phyloP scores from a whole-genome alignment of 2,113 vertebrate species.

The Azemiops feae region DNA sequence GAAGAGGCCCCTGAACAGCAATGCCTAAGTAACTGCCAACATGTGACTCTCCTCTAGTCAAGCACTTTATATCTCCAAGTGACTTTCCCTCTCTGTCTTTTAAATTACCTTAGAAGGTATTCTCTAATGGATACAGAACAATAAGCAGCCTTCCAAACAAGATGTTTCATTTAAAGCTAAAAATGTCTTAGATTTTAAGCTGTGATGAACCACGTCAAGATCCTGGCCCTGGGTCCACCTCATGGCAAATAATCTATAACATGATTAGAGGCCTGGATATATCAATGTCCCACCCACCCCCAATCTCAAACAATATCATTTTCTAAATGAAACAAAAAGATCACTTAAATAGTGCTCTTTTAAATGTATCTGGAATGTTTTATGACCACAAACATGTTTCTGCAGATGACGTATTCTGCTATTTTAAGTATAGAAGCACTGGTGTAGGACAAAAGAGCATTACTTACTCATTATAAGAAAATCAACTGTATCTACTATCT shows the following conservation, averaged over 20 bases:
- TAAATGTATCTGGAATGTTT: constrained; percentile 49
- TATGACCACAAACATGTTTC: constrained; percentile 41
- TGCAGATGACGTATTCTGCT: constrained; percentile 53
- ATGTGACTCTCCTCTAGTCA: constrained; percentile 61
- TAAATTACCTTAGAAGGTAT: constrained; percentile 58
- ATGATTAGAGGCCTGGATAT: constrained; percentile 60
- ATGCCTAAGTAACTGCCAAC: constrained; percentile 61
- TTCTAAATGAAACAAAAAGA: constrained; percentile 60
- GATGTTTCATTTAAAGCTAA: constrained; percentile 67
- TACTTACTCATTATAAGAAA: constrained; percentile 15
- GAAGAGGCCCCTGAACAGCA: constrained; percentile 55
- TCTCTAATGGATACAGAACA: constrained; percentile 69
- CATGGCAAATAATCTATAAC: constrained; percentile 68
- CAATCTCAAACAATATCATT: constrained; percentile 56
- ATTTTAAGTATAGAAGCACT: constrained; percentile 2
- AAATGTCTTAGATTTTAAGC: constrained; percentile 67
- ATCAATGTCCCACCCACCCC: constrained; percentile 43
- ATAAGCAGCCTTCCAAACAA: constrained; percentile 64
- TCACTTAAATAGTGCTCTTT: constrained; percentile 56
- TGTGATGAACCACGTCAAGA: constrained; percentile 66
- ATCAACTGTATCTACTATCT: not conserved
- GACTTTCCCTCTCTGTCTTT: constrained; percentile 55
- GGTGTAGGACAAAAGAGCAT: not conserved
- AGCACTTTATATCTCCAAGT: constrained; percentile 68
- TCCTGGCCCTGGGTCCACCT: constrained; percentile 66